Evolutionary conservation across 1,140 invertebrate genomes (phyloP), one percentile per base, ranked within the genome.

Genomic region (Acromyrmex heyeri): DNA sequence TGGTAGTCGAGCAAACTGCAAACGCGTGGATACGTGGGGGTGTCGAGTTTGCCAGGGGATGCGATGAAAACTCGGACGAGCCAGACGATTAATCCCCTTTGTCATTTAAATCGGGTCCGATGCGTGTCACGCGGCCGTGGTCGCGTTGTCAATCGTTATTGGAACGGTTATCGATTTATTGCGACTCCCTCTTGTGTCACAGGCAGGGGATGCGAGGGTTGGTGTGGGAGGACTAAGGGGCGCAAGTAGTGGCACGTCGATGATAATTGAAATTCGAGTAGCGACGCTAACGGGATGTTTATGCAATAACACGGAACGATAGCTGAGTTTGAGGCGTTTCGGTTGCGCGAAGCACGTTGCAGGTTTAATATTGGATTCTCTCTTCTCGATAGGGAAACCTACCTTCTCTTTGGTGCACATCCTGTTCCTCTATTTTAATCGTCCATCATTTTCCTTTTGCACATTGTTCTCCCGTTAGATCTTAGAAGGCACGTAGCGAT

Each of bases 231-330:
- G 44, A 64, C 21, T 81, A 82, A 86, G 50, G n/a, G 59, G 16
- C 2, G 72, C 79, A 38, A 76, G 53, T 79, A 16, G 48, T n/a
- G 73, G 72, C 85, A 48, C 87, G 69, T 85, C 65, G 55, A 86
- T 90, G 86, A 91, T 91, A 92, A 92, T 91, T 91, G 86, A 92
- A 92, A 91, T 92, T 91, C 81, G 81, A 85, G 65, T 73, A 57
- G 67, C 85, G 55, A 88, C 53, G 76, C 62, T 91, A 90, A 88
- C 78, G 62, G 38, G 34, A 92, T 91, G 78, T 91, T 91, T 91
- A 89, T 86, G 85, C 73, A 89, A 91, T 87, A 88, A 88, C 72
- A 24, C 10, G 27, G 21, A 18, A 30, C 77, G 10, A 57, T 65
- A 53, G 53, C 30, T 27, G 53, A 82, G 16, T 79, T 61, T 21